Conservation (phyloP, 2,113 vertebrate species). For the Gobio gobio region DNA sequence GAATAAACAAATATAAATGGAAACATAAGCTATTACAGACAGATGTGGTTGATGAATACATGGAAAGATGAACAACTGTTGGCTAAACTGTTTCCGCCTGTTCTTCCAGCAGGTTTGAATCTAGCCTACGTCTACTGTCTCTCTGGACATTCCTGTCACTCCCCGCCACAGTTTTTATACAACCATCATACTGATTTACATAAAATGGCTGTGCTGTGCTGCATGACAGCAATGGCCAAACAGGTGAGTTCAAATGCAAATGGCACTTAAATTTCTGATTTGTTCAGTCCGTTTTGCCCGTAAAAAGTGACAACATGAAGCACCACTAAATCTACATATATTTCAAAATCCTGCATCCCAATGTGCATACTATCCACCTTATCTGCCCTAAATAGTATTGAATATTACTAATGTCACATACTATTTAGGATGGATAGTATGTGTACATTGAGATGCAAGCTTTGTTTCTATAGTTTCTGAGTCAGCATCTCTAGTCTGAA, state of each 20-base stretch:
- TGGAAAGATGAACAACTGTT: neutral
- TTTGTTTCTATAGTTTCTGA: neutral
- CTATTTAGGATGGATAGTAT: too few relatives aligned
- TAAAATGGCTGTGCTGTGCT: neutral
- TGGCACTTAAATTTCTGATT: neutral
- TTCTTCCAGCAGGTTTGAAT: neutral
- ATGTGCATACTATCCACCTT: too few relatives aligned
- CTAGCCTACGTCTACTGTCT: neutral
- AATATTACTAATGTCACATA: too few relatives aligned
- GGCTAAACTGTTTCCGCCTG: neutral
- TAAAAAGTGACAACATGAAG: neutral
- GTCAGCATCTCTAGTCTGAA: neutral
- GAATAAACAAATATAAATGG: neutral
- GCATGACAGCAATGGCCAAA: neutral
- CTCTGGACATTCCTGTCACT: neutral
- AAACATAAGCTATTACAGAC: slow-evolving; percentile 12
- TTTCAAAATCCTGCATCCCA: neutral
- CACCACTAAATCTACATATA: neutral
- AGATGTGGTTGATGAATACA: neutral
- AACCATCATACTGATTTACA: neutral
- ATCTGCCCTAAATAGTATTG: too few relatives aligned
- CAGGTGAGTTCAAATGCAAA: neutral
- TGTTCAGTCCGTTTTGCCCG: neutral
- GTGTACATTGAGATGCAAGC: too few relatives aligned
- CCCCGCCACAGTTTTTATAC: neutral